phyloP scores from a whole-genome alignment of 2,113 vertebrate species.

The Lepus europaeus region DNA sequence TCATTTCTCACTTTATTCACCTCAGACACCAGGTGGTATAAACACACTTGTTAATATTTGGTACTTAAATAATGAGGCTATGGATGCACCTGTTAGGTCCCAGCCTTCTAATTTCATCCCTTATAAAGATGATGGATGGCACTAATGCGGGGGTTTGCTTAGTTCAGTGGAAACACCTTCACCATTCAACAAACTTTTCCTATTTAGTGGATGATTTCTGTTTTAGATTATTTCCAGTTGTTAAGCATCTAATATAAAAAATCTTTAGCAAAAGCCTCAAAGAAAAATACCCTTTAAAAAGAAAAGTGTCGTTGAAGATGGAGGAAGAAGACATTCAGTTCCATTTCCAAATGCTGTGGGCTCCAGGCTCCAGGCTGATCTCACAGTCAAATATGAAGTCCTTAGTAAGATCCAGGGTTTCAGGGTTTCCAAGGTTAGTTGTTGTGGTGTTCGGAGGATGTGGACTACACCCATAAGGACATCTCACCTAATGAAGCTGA shows the following conservation, averaged over 20 bases:
- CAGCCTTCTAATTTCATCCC: slow-evolving; percentile 50
- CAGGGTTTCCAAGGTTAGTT: slow-evolving; percentile 66
- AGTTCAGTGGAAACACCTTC: slow-evolving; percentile 22
- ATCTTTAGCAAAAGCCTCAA: not conserved
- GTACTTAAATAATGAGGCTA: slow-evolving; percentile 66
- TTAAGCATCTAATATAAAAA: slow-evolving; percentile 14
- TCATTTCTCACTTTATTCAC: slow-evolving; percentile 72
- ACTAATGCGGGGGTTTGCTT: slow-evolving; percentile 46
- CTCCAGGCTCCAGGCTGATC: not conserved
- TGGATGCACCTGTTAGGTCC: not conserved
- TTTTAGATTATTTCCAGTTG: slow-evolving; percentile 20
- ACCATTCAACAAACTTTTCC: slow-evolving; percentile 37
- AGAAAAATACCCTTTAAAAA: slow-evolving; percentile 13
- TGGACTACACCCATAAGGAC: slow-evolving; percentile 58
- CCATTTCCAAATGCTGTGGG: not conserved
- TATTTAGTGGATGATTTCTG: not conserved
- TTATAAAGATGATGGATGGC: slow-evolving; percentile 51
- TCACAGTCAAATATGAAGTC: slow-evolving; percentile 19
- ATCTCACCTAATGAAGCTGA: slow-evolving; percentile 65
- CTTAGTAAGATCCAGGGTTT: slow-evolving; percentile 47
- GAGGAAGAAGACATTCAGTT: not conserved
- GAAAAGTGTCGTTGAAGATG: not conserved
- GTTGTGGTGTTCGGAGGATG: slow-evolving; percentile 68
- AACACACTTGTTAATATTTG: slow-evolving; percentile 62
- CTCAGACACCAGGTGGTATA: slow-evolving; percentile 45